Base-by-base conservation (phyloP, 2,113 vertebrate species). In the Hydrolagus affinis region DNA sequence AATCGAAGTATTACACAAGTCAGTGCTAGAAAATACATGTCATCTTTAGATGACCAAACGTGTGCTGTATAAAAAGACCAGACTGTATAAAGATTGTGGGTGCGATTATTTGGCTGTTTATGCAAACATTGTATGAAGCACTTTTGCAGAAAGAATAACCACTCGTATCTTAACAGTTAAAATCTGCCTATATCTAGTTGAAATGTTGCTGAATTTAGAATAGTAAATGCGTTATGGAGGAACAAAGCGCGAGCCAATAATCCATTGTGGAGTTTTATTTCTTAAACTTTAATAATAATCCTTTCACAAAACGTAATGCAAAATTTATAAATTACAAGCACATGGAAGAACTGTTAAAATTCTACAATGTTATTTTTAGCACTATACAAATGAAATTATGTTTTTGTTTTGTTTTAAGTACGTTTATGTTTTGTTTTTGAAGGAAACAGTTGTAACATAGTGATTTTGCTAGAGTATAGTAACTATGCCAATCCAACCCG, bases 41-140 rank as follows among this genome's bases (percentile, higher is more conserved):
- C 62, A 21, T 14, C 60, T 83, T 32, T 30, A 83, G 59, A 62
- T 15, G 30, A 66, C 28, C 30, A 72, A 23, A 28, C 8, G 21
- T 77, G 25, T 19, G 28, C 7, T 64, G 78, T 44, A 6, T n/a
- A n/a, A n/a, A n/a, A n/a, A n/a, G n/a, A n/a, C n/a, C 73, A 44
- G 44, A 44, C 73, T 83, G 23, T 80, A 28, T 83, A 66, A 23
- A 83, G 78, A 83, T 83, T 23, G 62, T 83, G 19, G 60, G 66
- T 83, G 60, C 66, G 78, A 83, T 83, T 83, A 83, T 62, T 32
- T 60, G 62, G 15, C 25, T 19, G 60, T 30, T 66, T 83, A 56
- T 66, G 60, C 78, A 66, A 66, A 83, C 8, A 14, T 64, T 83
- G 32, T 17, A 32, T 62, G 9, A 32, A 32, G 62, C 78, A 68